Conservation (phyloP, 1,140 invertebrate genomes). For the Nomia melanderi region DNA sequence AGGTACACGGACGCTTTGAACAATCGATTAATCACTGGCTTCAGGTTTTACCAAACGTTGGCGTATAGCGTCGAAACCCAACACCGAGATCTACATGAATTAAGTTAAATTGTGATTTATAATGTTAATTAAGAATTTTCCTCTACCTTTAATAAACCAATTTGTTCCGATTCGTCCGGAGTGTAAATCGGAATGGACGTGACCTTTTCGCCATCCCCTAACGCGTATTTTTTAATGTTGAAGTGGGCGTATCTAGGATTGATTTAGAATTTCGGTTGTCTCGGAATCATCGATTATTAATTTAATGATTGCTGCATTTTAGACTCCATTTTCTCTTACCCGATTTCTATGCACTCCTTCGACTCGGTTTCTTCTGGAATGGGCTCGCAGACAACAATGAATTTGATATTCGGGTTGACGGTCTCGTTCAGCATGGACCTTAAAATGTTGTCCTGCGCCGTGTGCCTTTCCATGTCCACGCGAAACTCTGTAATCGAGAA, state of each 20-base stretch:
- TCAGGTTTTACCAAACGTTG: conserved; percentile 26
- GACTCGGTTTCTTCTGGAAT: conserved; percentile 61
- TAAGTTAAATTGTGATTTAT: conserved; percentile 24
- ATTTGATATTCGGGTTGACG: conserved; percentile 68
- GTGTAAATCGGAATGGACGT: conserved; percentile 61
- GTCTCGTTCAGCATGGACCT: conserved; percentile 64
- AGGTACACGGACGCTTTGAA: too few species aligned
- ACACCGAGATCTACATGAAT: conserved; percentile 59
- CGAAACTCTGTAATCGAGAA: conserved; percentile 64
- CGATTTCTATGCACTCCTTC: conserved; percentile 74
- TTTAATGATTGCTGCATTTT: too few species aligned
- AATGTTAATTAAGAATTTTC: not conserved
- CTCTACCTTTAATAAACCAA: conserved; percentile 70
- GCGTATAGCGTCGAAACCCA: conserved; percentile 57
- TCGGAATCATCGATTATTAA: too few species aligned
- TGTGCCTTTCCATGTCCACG: conserved; percentile 62
- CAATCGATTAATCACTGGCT: too few species aligned
- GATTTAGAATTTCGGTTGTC: not conserved
- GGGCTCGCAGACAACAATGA: conserved; percentile 72
- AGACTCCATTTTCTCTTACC: conserved; percentile 56
- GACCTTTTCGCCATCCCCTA: conserved; percentile 45
- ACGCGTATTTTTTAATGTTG: conserved; percentile 70
- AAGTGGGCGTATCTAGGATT: conserved; percentile 68
- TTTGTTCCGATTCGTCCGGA: conserved; percentile 43
- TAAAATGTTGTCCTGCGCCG: conserved; percentile 61